Evolutionary conservation across 2,797 vertebrate genomes (phyloP).

Genomic region (Scolopax bukidnonensis): DNA sequence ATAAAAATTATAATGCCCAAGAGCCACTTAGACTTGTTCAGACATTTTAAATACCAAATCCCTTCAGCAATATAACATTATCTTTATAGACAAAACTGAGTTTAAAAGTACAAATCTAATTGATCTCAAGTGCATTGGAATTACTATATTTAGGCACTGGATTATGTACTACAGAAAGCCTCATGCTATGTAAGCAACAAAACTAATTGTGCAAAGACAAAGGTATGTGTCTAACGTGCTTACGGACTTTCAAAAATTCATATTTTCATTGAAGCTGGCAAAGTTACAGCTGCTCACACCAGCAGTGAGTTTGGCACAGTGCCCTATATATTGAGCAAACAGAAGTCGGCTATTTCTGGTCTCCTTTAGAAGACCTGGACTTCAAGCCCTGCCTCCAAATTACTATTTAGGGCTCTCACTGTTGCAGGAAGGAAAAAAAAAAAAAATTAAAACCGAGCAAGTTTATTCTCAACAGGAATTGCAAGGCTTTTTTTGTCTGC

Average conservation of each 20-base stretch:
- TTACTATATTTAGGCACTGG: slow-evolving; percentile 60
- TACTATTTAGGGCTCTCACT: not conserved
- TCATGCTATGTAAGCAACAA: slow-evolving; percentile 52
- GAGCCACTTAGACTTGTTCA: slow-evolving; percentile 61
- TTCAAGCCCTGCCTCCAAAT: slow-evolving; percentile 1
- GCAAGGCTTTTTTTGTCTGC: not conserved
- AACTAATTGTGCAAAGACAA: slow-evolving; percentile 64
- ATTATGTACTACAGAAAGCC: slow-evolving; percentile 61
- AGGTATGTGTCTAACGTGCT: slow-evolving; percentile 63
- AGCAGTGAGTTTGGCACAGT: slow-evolving; percentile 42
- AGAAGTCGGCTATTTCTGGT: not conserved
- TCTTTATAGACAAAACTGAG: slow-evolving; percentile 66
- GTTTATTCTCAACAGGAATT: not conserved
- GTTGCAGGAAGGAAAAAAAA: not conserved
- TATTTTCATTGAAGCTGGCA: slow-evolving; percentile 47
- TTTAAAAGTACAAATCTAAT: slow-evolving; percentile 71
- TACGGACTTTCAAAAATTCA: slow-evolving; percentile 51
- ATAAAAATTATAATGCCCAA: slow-evolving; percentile 64
- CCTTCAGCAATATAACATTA: slow-evolving; percentile 56
- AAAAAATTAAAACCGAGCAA: not conserved
- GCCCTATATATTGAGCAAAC: not conserved
- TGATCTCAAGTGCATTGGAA: slow-evolving; percentile 71
- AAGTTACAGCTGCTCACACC: slow-evolving; percentile 55
- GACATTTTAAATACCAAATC: slow-evolving; percentile 60
- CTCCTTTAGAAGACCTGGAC: slow-evolving; percentile 30